Evolutionary conservation across 2,888 invertebrate genomes (phyloP), one percentile per base, ranked within the genome.

Genomic region (Heterodera filipjevi): DNA sequence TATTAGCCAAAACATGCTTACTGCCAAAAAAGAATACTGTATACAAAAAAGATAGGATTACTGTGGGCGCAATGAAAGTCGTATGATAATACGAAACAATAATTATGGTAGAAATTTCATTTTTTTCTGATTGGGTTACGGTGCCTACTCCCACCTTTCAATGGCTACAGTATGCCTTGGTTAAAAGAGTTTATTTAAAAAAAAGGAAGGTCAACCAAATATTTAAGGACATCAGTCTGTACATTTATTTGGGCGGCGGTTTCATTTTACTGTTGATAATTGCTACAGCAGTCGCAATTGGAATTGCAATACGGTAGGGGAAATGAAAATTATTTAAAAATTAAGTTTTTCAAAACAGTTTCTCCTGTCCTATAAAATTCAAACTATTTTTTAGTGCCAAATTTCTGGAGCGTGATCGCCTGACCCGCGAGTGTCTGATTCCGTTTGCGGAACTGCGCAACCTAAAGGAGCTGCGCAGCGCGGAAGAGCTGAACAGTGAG

Each of bases 371-470:
- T 5, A 12, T 5, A 27, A 22, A 64, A 8, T 14, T 5, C 64
- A 22, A 27, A 22, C 39, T 2, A 39, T 10, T 39, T 39, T 80
- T 71, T 78, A 76, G 80, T 79, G 71, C 84, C 79, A 81, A 77
- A 76, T 71, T 81, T 22, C 73, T 66, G 46, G 84, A 85, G 75
- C 79, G 81, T n/a, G 82, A 82, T 59, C 76, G 82, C 30, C 81
- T 80, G 70, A 81, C 85, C 27, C 73, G 80, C 3, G 80, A 83
- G 30, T 85, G 85, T 83, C 81, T 84, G 71, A 82, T 85, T n/a
- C 82, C 85, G 35, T 85, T 39, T 39, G 39, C 66, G 46, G 75
- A 75, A 35, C 59, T 75, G 68, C 44, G 46, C 44, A 75, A 75
- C 68, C 19, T 75, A 30, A 75, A 75, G 33, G 75, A 75, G 46